phyloP scores from a whole-genome alignment of 2,888 invertebrate species.

The Neria commutata region DNA sequence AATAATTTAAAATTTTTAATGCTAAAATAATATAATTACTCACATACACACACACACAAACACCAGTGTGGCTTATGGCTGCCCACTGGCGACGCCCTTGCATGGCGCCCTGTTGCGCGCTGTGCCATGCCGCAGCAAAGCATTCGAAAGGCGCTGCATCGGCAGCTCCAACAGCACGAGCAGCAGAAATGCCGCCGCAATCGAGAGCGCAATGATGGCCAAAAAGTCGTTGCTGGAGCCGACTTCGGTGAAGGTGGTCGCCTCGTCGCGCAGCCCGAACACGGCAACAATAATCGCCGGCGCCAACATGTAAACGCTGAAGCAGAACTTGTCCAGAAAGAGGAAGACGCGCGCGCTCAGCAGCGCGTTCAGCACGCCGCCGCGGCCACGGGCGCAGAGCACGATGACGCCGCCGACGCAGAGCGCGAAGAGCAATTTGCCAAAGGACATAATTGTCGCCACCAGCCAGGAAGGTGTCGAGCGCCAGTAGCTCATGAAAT shows the following conservation, averaged over 20 bases:
- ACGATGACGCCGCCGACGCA: constrained; percentile 45
- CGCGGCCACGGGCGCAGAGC: constrained; percentile 46
- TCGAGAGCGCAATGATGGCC: constrained; percentile 38
- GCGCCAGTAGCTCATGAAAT: constrained; percentile 52
- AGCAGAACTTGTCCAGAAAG: constrained; percentile 51
- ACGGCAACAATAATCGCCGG: constrained; percentile 43
- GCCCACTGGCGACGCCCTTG: constrained; percentile 13
- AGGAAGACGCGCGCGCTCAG: constrained; percentile 45
- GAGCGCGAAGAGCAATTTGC: constrained; percentile 48
- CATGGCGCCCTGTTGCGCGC: neutral
- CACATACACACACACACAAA: constrained; percentile 1
- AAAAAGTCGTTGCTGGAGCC: constrained; percentile 44
- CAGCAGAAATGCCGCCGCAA: constrained; percentile 36
- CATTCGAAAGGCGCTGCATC: constrained; percentile 40
- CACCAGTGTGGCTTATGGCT: constrained; percentile 9
- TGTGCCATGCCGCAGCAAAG: constrained; percentile 17
- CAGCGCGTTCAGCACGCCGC: constrained; percentile 38
- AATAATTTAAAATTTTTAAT: too few species aligned
- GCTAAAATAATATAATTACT: too few species aligned
- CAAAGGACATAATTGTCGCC: constrained; percentile 49
- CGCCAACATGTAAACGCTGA: constrained; percentile 51
- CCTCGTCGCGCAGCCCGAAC: constrained; percentile 43
- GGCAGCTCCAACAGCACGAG: constrained; percentile 46
- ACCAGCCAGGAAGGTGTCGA: constrained; percentile 44
- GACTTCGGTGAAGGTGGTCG: constrained; percentile 46